Evolutionary conservation across 2,888 invertebrate species (phyloP), one percentile per base, ranked within the genome.

Genomic region (Rutpela maculata): DNA sequence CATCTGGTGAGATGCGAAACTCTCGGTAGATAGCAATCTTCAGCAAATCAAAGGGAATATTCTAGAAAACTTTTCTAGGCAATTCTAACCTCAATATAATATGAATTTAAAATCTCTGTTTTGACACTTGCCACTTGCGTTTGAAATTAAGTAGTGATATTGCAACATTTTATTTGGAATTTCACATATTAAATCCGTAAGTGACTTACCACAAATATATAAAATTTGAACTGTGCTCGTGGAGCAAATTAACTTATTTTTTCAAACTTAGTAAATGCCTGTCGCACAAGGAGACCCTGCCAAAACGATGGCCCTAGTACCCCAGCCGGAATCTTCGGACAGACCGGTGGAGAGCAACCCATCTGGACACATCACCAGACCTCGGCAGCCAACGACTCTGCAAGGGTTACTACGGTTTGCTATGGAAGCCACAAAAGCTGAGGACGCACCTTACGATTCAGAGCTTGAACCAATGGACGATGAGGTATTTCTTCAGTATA

Each of bases 391-490:
- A 2, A 84, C 85, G 19, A 88, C 83, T 79, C 78, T 90, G 2
- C 89, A 89, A 80, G 95, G 94, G 15, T 88, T 95, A 1, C 89
- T 95, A 15, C 90, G 93, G 77, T 95, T 93, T 89, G 94, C 94
- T 0, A 92, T 95, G 92, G 94, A 95, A 86, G 93, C 94, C 0
- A 92, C 93, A 0, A 91, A 91, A 84, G 87, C 90, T 22, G 93
- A 94, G 86, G 93, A 93, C 88, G 91, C 92, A 0, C 91, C 93
- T 0, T 89, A 89, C 0, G 86, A 89, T 56, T 89, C 92, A 0
- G 87, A 89, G 5, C 84, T 91, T 18, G 88, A 90, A n/a, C 92
- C 93, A 0, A 90, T 95, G 90, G 93, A 94, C 86, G 92, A 93
- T 84, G 93, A 95, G 88, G 94, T 94, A 76, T 4, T 18, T 10